Evolutionary conservation across 2,797 vertebrate species (phyloP).

Genomic region (Helostoma temminkii): DNA sequence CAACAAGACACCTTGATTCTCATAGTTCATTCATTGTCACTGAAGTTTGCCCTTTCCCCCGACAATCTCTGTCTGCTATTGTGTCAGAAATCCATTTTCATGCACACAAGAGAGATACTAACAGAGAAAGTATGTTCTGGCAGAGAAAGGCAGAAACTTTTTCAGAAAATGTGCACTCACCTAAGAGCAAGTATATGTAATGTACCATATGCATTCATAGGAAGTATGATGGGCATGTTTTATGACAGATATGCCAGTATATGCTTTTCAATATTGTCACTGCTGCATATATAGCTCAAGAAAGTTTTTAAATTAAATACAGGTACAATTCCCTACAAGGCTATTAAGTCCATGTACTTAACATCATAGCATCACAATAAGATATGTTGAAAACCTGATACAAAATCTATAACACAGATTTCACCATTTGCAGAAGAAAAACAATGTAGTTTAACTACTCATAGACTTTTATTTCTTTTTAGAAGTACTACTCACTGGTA

Average conservation of each 20-base stretch:
- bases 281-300: background rate
- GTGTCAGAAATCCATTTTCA: constrained; percentile 52
- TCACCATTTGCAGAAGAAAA: too few relatives aligned
- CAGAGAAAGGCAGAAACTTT: constrained; percentile 11
- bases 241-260: too few relatives aligned
- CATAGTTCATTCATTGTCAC: constrained; percentile 59
- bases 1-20: constrained; percentile 72
- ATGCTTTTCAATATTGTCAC: background rate
- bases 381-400: too few relatives aligned
- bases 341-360: background rate
- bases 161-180: too few relatives aligned
- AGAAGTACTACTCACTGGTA: too few relatives aligned
- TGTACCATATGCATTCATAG: too few relatives aligned
- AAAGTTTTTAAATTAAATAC: background rate
- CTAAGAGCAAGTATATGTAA: too few relatives aligned
- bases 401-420: too few relatives aligned
- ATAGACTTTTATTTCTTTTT: too few relatives aligned
- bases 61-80: constrained; percentile 46
- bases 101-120: constrained; percentile 16
- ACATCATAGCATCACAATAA: too few relatives aligned
- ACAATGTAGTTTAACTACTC: too few relatives aligned
- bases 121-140: constrained; percentile 15
- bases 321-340: background rate
- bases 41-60: constrained; percentile 58
- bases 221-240: too few relatives aligned